Percentiles rank a stretch among this genome's conserved stretches.
These are phyloP conservation scores for Cladopsammia gracilis DNA, from an alignment of 64 coral and sea anemone genomes.

Conservation along the genomic window DNA sequence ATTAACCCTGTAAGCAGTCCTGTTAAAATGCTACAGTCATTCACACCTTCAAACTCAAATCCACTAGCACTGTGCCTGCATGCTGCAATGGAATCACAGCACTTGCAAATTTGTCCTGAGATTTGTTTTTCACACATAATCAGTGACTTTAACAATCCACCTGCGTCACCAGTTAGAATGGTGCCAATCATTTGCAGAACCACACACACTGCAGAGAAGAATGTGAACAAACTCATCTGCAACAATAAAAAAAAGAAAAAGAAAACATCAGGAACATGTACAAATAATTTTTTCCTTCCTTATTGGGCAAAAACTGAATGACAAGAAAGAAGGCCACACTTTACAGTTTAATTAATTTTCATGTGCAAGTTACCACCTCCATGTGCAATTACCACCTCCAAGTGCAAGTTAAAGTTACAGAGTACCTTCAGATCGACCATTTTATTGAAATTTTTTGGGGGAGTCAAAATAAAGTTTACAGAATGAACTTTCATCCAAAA, in stretches of 20 bases:
- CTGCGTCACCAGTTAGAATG: slow-evolving; percentile 87
- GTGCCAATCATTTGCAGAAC: slow-evolving; percentile 95
- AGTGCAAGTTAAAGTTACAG: too few relatives aligned
- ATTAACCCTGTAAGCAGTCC: slow-evolving; percentile 81
- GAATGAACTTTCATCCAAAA: too few relatives aligned
- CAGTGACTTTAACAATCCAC: slow-evolving; percentile 81
- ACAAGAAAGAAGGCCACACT: too few relatives aligned
- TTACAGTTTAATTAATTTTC: too few relatives aligned
- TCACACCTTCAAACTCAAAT: slow-evolving; percentile 71
- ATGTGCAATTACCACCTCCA: too few relatives aligned
- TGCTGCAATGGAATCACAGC: slow-evolving; percentile 69
- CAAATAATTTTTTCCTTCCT: too few relatives aligned
- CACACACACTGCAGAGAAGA: slow-evolving; percentile 93
- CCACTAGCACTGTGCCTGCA: slow-evolving; percentile 52
- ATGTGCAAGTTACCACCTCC: too few relatives aligned
- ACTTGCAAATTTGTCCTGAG: slow-evolving; percentile 40
- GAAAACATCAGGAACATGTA: neutral
- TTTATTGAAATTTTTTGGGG: too few relatives aligned
- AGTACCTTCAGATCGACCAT: too few relatives aligned
- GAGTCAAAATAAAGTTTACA: too few relatives aligned
- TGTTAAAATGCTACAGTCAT: slow-evolving; percentile 77
- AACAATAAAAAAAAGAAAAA: slow-evolving; percentile 1
- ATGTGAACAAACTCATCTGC: slow-evolving; percentile 94
- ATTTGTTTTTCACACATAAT: slow-evolving; percentile 51
- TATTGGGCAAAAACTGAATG: too few relatives aligned